Evolutionary conservation across 2,113 vertebrate species (phyloP).

Genomic region (Ranitomeya variabilis): DNA sequence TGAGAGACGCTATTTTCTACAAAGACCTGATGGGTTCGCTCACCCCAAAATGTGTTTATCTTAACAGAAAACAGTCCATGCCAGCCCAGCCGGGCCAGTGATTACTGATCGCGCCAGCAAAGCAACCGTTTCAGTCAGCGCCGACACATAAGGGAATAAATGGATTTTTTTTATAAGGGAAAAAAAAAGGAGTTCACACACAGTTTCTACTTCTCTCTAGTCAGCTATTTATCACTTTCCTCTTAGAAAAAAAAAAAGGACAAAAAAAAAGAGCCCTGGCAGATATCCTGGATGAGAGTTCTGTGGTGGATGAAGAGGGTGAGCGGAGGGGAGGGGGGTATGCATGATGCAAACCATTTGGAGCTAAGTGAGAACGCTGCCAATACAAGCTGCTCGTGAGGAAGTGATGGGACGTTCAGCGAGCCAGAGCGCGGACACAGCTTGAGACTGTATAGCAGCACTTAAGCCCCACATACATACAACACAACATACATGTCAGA

Average conservation of each 20-base stretch:
- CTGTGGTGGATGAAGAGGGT: constrained; percentile 71
- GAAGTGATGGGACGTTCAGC: constrained; percentile 99
- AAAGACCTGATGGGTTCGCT: background rate
- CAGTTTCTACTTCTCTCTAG: constrained; percentile 81
- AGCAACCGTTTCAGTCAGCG: constrained; percentile 19
- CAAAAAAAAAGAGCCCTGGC: constrained; percentile 76
- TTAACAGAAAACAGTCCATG: constrained; percentile 4
- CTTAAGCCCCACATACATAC: constrained; percentile 38
- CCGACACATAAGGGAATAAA: constrained; percentile 50
- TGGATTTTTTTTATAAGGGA: background rate
- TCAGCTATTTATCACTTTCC: constrained; percentile 82
- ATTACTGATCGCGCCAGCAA: constrained; percentile 40
- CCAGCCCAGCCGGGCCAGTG: constrained; percentile 2
- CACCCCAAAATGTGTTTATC: background rate
- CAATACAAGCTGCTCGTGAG: constrained; percentile 99
- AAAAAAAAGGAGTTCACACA: constrained; percentile 71
- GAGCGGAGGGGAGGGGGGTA: constrained; percentile 83
- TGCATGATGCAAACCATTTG: constrained; percentile 99
- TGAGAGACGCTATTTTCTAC: background rate
- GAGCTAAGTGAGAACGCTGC: constrained; percentile 89
- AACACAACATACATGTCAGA: constrained; percentile 50
- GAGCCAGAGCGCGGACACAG: constrained; percentile 88
- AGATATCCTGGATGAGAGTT: constrained; percentile 79
- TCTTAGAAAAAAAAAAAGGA: constrained; percentile 64
- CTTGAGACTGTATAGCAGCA: constrained; percentile 32